Evolutionary conservation across 2,797 vertebrate genomes (phyloP), one percentile per base, ranked within the genome.

Genomic region (Danionella dracula): DNA sequence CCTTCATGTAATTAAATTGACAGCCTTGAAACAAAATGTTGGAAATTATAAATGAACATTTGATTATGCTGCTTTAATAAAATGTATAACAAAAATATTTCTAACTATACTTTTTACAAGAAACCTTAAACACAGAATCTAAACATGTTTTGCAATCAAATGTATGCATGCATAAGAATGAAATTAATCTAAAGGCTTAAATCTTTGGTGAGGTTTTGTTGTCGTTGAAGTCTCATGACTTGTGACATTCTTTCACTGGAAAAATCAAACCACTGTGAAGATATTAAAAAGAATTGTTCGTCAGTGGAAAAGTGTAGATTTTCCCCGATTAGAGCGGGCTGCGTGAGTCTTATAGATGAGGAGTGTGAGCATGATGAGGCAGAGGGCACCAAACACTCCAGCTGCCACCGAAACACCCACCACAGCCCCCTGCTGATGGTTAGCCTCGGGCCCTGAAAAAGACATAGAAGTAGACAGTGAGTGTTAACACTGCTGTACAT

Each of bases 401-500:
- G 80, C 81, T 8, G 76, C 54, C 0, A 87, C 50, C 0, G 81
- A 79, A 5, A 82, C 74, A 0, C 70, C 77, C 49, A 82, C 17
- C 57, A 81, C 13, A 0, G 74, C 64, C 0, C 23, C 10, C 2
- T 65, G 49, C 11, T 4, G 5, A 0, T 49, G 1, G 13, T 6
- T 5, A 31, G 65, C 2, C 8, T 62, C 11, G 12, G 38, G 11
- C 12, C 37, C 84, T 85, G 62, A 2, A 58, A 27, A 27, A 3
- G 23, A n/a, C n/a, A n/a, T n/a, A n/a, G n/a, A n/a, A n/a, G n/a
- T n/a, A n/a, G n/a, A n/a, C n/a, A n/a, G n/a, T n/a, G n/a, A n/a
- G n/a, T n/a, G n/a, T n/a, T n/a, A n/a, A n/a, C n/a, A n/a, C n/a
- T n/a, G n/a, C n/a, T n/a, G n/a, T n/a, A n/a, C n/a, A n/a, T n/a